Evolutionary conservation across 2,888 invertebrate genomes (phyloP), one percentile per base, ranked within the genome.

Genomic region (Xanthostigma xanthostigma): DNA sequence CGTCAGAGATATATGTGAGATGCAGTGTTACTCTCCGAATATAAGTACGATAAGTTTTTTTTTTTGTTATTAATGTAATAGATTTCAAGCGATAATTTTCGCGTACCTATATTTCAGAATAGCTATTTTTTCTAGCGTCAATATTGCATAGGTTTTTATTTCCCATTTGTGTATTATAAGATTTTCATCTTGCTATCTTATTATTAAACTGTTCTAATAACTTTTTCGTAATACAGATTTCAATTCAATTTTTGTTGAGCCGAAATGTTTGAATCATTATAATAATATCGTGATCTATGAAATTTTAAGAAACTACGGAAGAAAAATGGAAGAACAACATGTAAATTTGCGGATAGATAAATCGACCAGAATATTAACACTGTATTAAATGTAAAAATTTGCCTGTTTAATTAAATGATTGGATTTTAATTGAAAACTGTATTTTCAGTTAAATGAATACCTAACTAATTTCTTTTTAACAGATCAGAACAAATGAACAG

Each of bases 1-100:
- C 8, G 53, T 71, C 42, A 56, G 63, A 48, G 64, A 69, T 36
- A 64, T 67, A 54, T 64, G 65, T 53, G 58, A 60, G 45, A 56
- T 66, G 37, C 65, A 63, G 51, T 51, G 64, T 64, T 51, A 61
- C 62, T 54, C 37, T 9, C 37, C 17, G 14, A 49, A 35, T 27
- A 45, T 12, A 5, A 41, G 41, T 46, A 33, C 40, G 12, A 45
- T 44, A 9, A 10, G 17, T 46, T 44, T 41, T 14, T 13, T 33
- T 27, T 33, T 17, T 14, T 9, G 6, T 27, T 27, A 27, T 27
- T 17, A 17, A 17, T 2, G 2, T 17, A 4, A 17, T 4, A 4
- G 17, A 4, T 17, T 17, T 17, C 17, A 17, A 17, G 17, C 17
- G 17, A 17, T 3, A 2, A 17, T 17, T 17, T n/a, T n/a, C n/a